Evolutionary conservation across 2,113 vertebrate genomes (phyloP).

Genomic region (Opisthocomus hoazin): DNA sequence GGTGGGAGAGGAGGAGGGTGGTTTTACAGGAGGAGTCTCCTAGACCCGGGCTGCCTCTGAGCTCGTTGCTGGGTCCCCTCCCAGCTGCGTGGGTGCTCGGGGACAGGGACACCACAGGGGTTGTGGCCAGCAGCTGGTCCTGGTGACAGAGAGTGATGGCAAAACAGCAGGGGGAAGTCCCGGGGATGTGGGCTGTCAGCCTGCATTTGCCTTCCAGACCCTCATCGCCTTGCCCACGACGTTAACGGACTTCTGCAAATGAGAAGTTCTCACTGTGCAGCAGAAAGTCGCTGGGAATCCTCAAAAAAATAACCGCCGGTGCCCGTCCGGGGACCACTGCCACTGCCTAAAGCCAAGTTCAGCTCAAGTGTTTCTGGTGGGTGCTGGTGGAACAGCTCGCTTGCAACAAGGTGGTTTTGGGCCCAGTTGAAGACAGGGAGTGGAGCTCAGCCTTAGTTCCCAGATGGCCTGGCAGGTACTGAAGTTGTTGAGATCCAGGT

Average conservation of each 20-base stretch:
- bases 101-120: neutral
- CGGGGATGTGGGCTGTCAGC: accelerated
- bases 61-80: neutral
- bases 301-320: neutral
- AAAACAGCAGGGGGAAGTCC: accelerated
- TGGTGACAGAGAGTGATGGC: neutral
- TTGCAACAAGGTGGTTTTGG: accelerated
- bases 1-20: neutral
- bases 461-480: accelerated
- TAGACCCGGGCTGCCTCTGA: neutral
- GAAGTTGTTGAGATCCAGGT: neutral
- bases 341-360: neutral
- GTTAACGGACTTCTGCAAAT: neutral
- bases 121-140: neutral
- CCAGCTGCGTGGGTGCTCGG: neutral
- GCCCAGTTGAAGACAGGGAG: neutral
- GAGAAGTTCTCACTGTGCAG: neutral
- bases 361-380: neutral
- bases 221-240: neutral
- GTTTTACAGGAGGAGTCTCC: neutral
- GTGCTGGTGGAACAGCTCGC: neutral
- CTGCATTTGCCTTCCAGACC: neutral
- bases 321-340: accelerated
- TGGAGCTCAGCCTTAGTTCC: neutral
- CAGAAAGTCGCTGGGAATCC: neutral